phyloP scores from a whole-genome alignment of 2,888 invertebrate genomes.

The Acanthosepion esculentum region DNA sequence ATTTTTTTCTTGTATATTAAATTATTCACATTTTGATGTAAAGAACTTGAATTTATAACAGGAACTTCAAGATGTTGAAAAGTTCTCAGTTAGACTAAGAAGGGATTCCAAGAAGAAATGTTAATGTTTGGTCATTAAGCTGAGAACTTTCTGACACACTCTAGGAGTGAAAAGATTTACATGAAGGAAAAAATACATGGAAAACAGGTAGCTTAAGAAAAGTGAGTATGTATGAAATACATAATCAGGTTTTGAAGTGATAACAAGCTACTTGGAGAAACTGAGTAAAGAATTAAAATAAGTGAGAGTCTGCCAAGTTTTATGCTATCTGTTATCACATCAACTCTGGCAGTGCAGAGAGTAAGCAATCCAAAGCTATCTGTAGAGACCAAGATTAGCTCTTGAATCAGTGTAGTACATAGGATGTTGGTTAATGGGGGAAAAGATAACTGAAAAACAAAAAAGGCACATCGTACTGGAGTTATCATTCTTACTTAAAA shows the following conservation, averaged over 20 bases:
- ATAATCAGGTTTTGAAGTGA: background rate
- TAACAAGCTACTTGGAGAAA: background rate
- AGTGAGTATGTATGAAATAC: background rate
- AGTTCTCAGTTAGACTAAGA: too few relatives aligned
- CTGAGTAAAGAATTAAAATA: background rate
- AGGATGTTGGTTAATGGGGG: background rate
- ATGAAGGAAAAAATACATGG: background rate
- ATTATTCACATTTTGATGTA: too few relatives aligned
- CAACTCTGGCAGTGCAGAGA: slow-evolving; percentile 18
- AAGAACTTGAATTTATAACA: background rate
- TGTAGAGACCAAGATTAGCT: background rate
- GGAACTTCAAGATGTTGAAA: background rate
- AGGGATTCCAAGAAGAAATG: too few relatives aligned
- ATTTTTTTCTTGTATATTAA: background rate
- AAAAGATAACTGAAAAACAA: background rate
- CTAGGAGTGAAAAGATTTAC: background rate
- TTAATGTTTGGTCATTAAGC: too few relatives aligned
- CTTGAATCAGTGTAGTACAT: background rate
- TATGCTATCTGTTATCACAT: background rate
- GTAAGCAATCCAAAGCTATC: slow-evolving; percentile 33
- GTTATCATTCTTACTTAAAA: background rate
- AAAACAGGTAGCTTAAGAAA: background rate
- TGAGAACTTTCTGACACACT: too few relatives aligned
- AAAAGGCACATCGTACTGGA: background rate
- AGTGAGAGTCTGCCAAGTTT: background rate